These are phyloP conservation scores for Rhea americana DNA, from an alignment of 2,113 vertebrate species.

Conservation along the genomic window DNA sequence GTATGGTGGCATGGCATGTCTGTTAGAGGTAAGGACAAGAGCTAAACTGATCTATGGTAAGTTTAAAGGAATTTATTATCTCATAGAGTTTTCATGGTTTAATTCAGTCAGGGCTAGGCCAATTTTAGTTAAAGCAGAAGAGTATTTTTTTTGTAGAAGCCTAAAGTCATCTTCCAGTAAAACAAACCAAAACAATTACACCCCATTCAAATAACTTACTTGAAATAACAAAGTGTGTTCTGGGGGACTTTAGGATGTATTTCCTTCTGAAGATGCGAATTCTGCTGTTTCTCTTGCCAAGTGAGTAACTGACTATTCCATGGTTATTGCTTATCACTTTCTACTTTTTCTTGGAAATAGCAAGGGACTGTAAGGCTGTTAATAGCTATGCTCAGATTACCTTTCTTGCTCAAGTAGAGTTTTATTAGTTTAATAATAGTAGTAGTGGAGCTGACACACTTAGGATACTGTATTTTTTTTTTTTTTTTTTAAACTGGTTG, in stretches of 20 bases:
- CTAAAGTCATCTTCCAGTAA: background rate
- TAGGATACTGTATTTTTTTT: background rate
- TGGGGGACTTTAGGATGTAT: background rate
- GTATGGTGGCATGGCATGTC: background rate
- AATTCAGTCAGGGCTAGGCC: background rate
- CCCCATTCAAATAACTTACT: background rate
- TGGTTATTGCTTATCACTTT: constrained; percentile 34
- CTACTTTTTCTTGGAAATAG: constrained; percentile 20
- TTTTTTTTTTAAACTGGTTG: background rate
- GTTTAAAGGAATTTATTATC: constrained; percentile 11
- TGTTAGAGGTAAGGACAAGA: background rate
- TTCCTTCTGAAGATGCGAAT: constrained; percentile 14
- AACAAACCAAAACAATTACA: background rate
- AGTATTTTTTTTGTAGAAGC: background rate
- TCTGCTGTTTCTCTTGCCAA: constrained; percentile 24
- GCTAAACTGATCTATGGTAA: background rate
- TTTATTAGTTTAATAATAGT: constrained; percentile 6
- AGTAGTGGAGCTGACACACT: background rate
- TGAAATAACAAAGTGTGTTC: background rate
- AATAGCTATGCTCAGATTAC: background rate
- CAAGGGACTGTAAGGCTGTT: constrained; percentile 11
- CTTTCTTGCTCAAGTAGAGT: background rate
- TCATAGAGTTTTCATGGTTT: background rate
- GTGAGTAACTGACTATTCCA: constrained; percentile 19
- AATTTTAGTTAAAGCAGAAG: background rate